phyloP scores from a whole-genome alignment of 2,888 invertebrate genomes.

The Ecdyonurus torrentis region DNA sequence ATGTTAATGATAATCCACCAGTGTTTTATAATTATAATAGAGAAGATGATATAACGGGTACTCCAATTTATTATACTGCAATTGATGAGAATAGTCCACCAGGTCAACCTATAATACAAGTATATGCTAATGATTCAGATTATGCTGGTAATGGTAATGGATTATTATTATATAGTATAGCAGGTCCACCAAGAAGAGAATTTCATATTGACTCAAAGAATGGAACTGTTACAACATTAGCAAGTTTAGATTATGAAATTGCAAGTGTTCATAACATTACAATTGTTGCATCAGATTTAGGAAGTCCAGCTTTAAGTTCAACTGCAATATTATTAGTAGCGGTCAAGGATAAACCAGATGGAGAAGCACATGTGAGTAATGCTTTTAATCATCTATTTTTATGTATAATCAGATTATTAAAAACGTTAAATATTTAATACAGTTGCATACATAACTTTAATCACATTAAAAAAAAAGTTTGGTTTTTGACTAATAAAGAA shows the following conservation, averaged over 20 bases:
- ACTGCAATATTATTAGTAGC: constrained; percentile 49
- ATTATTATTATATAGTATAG: constrained; percentile 57
- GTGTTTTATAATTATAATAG: constrained; percentile 57
- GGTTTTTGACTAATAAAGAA: too few species aligned
- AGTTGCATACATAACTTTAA: too few species aligned
- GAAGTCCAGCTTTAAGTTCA: constrained; percentile 64
- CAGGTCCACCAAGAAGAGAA: constrained; percentile 18
- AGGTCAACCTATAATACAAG: constrained; percentile 54
- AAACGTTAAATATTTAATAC: too few species aligned
- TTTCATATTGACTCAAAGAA: constrained; percentile 60
- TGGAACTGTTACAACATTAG: constrained; percentile 59
- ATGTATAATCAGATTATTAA: too few species aligned
- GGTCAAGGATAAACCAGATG: neutral
- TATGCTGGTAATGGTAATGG: constrained; percentile 78
- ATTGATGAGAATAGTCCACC: constrained; percentile 57
- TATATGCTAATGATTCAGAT: constrained; percentile 73
- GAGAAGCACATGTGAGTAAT: too few species aligned
- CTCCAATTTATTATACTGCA: constrained; percentile 57
- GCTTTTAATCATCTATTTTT: too few species aligned
- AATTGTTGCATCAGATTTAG: constrained; percentile 68
- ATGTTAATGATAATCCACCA: constrained; percentile 71
- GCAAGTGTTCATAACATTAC: constrained; percentile 53
- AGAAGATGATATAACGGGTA: constrained; percentile 28
- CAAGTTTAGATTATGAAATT: constrained; percentile 52
- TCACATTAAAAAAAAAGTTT: too few species aligned